Evolutionary conservation across 2,797 vertebrate genomes (phyloP).

Genomic region (Macrochelys suwanniensis): DNA sequence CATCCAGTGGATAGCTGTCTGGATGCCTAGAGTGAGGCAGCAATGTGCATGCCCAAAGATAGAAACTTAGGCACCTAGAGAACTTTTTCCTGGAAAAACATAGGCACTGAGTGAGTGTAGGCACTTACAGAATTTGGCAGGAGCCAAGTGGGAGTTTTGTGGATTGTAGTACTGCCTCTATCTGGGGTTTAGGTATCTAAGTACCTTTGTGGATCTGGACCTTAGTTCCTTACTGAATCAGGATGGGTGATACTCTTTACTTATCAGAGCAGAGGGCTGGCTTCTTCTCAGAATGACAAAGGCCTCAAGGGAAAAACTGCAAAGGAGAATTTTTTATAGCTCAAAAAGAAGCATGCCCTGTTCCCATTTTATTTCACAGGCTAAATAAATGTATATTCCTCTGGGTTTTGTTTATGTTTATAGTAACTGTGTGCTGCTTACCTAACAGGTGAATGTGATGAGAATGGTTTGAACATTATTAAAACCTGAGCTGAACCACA

Average conservation of each 20-base stretch:
- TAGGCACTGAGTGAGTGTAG: too few species aligned
- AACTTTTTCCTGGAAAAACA: too few species aligned
- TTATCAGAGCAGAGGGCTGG: background rate
- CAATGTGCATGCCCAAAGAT: too few species aligned
- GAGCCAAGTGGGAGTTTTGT: too few species aligned
- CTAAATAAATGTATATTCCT: background rate
- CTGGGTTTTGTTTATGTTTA: background rate
- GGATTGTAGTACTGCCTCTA: too few species aligned
- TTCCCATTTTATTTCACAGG: background rate
- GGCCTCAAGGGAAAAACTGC: background rate
- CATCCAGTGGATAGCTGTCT: too few species aligned
- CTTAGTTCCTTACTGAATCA: background rate
- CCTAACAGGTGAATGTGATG: background rate
- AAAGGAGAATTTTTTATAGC: rapidly evolving
- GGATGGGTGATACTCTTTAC: background rate
- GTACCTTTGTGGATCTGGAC: too few species aligned
- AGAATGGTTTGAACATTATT: background rate
- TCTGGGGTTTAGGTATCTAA: too few species aligned
- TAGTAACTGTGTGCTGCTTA: background rate
- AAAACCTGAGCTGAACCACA: background rate
- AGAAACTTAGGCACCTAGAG: too few species aligned
- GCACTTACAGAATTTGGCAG: too few species aligned
- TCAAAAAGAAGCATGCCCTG: rapidly evolving
- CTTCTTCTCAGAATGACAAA: background rate
- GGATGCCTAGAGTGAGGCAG: too few species aligned